Evolutionary conservation across 1,140 invertebrate species (phyloP).

Genomic region (Pachypeltis micranthus): DNA sequence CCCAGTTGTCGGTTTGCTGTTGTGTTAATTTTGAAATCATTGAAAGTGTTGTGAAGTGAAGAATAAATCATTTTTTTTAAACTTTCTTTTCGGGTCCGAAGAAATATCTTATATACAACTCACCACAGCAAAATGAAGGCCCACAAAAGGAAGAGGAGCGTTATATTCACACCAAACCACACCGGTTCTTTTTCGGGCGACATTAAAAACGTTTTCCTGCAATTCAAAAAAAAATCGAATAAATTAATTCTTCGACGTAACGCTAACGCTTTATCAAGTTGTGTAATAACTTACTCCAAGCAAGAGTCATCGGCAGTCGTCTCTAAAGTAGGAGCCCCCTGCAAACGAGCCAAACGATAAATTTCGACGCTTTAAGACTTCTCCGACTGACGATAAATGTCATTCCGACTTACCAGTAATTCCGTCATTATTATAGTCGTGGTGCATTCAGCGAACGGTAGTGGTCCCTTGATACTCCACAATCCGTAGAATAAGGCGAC

Average conservation of each 20-base stretch:
- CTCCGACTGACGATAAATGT: too few species aligned
- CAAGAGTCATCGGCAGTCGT: slow-evolving; percentile 33
- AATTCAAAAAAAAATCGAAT: slow-evolving; percentile 25
- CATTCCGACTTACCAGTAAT: slow-evolving; percentile 9
- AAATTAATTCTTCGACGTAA: too few species aligned
- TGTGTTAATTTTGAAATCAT: too few species aligned
- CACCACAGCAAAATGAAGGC: slow-evolving; percentile 37
- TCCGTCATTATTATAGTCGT: slow-evolving; percentile 18
- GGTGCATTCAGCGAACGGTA: slow-evolving; percentile 40
- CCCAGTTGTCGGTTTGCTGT: too few species aligned
- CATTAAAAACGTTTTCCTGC: slow-evolving; percentile 37
- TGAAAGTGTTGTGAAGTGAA: too few species aligned
- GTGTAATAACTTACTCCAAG: slow-evolving; percentile 35
- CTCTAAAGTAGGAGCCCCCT: background rate
- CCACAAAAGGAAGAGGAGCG: slow-evolving; percentile 39
- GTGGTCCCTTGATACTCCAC: slow-evolving; percentile 38
- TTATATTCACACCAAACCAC: slow-evolving; percentile 38
- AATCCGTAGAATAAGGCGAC: slow-evolving; percentile 40
- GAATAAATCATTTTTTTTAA: too few species aligned
- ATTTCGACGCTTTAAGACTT: too few species aligned
- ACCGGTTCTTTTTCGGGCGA: slow-evolving; percentile 36
- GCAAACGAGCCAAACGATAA: too few species aligned
- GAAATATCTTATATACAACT: too few species aligned
- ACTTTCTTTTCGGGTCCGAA: too few species aligned
- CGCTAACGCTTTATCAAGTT: background rate